These are phyloP conservation scores for Eucera pruinosa DNA, from an alignment of 2,888 invertebrate species.

Conservation along the genomic window DNA sequence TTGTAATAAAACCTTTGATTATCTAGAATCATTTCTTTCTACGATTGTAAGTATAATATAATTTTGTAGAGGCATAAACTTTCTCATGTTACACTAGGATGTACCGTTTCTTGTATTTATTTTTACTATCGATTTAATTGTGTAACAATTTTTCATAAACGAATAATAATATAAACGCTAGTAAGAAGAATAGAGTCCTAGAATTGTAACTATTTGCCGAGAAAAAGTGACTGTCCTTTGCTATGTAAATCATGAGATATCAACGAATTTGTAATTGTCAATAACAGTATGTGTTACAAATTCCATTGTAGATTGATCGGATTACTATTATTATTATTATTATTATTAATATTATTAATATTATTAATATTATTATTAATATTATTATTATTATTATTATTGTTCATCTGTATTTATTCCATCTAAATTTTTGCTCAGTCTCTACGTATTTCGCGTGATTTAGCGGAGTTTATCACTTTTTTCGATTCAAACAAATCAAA, in stretches of 20 bases:
- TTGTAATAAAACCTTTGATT: conserved; percentile 67
- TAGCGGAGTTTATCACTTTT: conserved; percentile 15
- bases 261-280: conserved; percentile 71
- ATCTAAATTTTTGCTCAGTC: conserved; percentile 60
- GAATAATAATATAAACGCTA: conserved; percentile 55
- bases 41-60: conserved; percentile 66
- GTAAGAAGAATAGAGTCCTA: conserved; percentile 47
- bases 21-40: conserved; percentile 54
- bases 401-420: conserved; percentile 61
- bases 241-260: conserved; percentile 62
- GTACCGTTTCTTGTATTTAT: conserved; percentile 69
- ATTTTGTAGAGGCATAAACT: conserved; percentile 49
- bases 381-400: too few species aligned
- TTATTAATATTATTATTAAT: too few species aligned
- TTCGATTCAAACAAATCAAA: conserved; percentile 26
- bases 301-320: conserved; percentile 49
- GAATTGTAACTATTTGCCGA: conserved; percentile 44
- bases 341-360: too few species aligned
- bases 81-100: conserved; percentile 54
- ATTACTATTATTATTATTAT: too few species aligned
- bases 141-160: conserved; percentile 58
- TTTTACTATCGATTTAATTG: conserved; percentile 59
- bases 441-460: conserved; percentile 9
- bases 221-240: conserved; percentile 55
- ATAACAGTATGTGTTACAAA: conserved; percentile 44